Evolutionary conservation across 2,113 vertebrate genomes (phyloP), one percentile per base, ranked within the genome.

Genomic region (Daboia siamensis): DNA sequence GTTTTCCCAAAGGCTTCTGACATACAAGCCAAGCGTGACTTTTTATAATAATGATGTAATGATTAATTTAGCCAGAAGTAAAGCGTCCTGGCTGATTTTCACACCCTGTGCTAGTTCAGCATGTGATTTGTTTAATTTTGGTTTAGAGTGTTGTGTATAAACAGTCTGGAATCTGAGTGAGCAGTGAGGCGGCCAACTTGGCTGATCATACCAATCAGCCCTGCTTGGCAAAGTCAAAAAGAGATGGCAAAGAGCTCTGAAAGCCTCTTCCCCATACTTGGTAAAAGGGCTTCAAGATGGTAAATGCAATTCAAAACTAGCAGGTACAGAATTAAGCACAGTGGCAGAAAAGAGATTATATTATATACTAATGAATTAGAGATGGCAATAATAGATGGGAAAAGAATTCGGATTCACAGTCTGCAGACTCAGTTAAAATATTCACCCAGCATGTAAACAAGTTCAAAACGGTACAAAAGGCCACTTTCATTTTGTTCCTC

Each of bases 1-100:
- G 59, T 24, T 61, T 74, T 88, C 48, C n/a, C 54, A 17, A 4
- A 48, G 52, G n/a, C 92, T 54, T 90, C 85, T 94, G 64, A 93
- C n/a, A 59, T 94, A 92, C 92, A 91, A 92, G 21, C 86, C 33
- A 69, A 90, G 89, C 59, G 52, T 29, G 17, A n/a, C 20, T 61
- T 61, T 64, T 90, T 29, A 48, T 46, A 3, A 44, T 87, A 29
- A 1, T n/a, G 26, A 87, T 54, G 12, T 54, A 54, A 87, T 55
- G n/a, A 33, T 88, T 23, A 88, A 56, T 55, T 11, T 56, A 88
- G 8, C 17, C 20, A 33, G 54, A 39, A 2, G 33, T 56, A 56
- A 33, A 54, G 5, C 52, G 3, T 55, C 29, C 8, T 20, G 69
- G 69, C n/a, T 80, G 69, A 39, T 39, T 80, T 61, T 80, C 69